A percentile compares a stretch with the other conserved stretches of the same genome.
phyloP scores from a whole-genome alignment of 2,113 vertebrate species.

The Lepisosteus osseus region DNA sequence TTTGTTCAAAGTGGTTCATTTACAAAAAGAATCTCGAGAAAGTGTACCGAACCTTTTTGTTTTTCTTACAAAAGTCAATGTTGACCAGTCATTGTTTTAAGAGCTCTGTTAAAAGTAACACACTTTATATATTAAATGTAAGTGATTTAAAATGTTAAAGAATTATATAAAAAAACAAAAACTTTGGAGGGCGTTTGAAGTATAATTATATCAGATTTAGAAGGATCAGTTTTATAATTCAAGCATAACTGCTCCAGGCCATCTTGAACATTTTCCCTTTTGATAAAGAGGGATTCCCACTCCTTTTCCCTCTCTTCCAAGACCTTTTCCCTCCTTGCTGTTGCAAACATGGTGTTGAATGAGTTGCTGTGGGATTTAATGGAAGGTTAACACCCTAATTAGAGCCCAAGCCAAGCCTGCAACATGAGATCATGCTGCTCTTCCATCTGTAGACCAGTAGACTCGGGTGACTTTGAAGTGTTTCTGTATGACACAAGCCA shows the following conservation, averaged over 20 bases:
- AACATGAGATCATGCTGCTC: constrained; percentile 25
- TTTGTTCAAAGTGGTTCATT: too few species aligned
- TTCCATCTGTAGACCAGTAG: constrained; percentile 16
- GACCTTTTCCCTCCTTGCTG: constrained; percentile 45
- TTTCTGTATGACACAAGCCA: not conserved
- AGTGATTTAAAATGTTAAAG: too few species aligned
- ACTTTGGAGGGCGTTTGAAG: too few species aligned
- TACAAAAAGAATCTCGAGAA: too few species aligned
- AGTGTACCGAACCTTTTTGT: too few species aligned
- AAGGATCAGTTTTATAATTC: not conserved
- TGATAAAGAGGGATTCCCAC: constrained; percentile 55
- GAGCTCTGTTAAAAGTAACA: too few species aligned
- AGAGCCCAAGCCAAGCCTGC: constrained; percentile 43
- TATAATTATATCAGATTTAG: too few species aligned
- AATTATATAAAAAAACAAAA: too few species aligned
- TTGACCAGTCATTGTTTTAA: too few species aligned
- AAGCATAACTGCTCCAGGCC: not conserved
- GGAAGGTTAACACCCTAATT: constrained; percentile 48
- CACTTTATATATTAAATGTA: too few species aligned
- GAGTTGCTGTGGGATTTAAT: constrained; percentile 26
- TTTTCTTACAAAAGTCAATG: too few species aligned
- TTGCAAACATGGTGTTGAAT: constrained; percentile 6
- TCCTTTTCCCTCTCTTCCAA: constrained; percentile 36
- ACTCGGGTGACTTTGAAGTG: not conserved
- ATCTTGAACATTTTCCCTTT: constrained; percentile 50